These are phyloP conservation scores for Ochropacha duplaris DNA, from an alignment of 2,888 invertebrate species.

Conservation along the genomic window DNA sequence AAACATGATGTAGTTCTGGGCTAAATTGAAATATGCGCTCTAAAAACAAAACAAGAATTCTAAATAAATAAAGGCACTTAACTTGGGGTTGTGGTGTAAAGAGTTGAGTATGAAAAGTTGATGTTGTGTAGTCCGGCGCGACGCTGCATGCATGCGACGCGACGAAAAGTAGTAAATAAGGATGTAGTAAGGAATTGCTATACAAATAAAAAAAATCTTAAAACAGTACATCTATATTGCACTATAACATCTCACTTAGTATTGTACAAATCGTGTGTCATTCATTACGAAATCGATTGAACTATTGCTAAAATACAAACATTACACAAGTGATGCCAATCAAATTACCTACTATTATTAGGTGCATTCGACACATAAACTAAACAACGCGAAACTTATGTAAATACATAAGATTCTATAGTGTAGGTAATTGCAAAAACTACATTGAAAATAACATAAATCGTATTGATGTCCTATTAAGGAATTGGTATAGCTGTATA, in stretches of 20 bases:
- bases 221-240: slow-evolving; percentile 82
- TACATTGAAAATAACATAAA: slow-evolving; percentile 6
- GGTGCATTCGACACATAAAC: slow-evolving; percentile 45
- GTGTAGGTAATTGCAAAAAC: not conserved
- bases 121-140: too few relatives aligned
- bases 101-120: too few relatives aligned
- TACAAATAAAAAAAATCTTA: slow-evolving; percentile 24
- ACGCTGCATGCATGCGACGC: too few relatives aligned
- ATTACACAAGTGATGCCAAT: slow-evolving; percentile 52
- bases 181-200: not conserved
- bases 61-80: too few relatives aligned
- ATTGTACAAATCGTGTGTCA: slow-evolving; percentile 71
- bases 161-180: too few relatives aligned
- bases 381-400: slow-evolving; percentile 11
- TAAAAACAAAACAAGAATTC: too few relatives aligned
- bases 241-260: slow-evolving; percentile 81
- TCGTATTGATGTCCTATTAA: slow-evolving; percentile 13
- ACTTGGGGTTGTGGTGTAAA: too few relatives aligned
- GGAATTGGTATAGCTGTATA: slow-evolving; percentile 29
- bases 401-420: slow-evolving; percentile 7
- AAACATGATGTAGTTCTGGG: too few relatives aligned
- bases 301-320: slow-evolving; percentile 46
- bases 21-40: too few relatives aligned
- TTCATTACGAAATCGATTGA: slow-evolving; percentile 26
- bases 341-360: slow-evolving; percentile 45